Percentiles rank a stretch among this genome's conserved stretches.
phyloP scores from a whole-genome alignment of 2,888 invertebrate genomes.

The Chrysotoxum bicinctum region DNA sequence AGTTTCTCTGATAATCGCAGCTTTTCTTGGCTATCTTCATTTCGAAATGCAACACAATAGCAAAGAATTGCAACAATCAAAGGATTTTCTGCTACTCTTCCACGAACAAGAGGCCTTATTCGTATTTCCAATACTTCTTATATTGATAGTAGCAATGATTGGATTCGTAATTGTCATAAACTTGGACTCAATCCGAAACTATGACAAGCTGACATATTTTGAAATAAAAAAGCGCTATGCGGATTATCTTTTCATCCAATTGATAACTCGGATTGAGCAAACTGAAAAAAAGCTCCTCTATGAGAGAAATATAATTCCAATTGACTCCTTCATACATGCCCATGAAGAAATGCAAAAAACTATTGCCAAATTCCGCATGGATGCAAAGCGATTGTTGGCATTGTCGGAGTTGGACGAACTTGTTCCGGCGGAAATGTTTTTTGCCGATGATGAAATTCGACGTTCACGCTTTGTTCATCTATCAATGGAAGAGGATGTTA shows the following conservation, averaged over 20 bases:
- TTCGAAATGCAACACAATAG: constrained; percentile 75
- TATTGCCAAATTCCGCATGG: constrained; percentile 79
- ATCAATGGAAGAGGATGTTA: constrained; percentile 42
- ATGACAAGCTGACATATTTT: constrained; percentile 74
- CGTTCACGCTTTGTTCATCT: constrained; percentile 49
- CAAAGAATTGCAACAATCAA: constrained; percentile 76
- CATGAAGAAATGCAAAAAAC: constrained; percentile 78
- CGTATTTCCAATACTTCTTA: constrained; percentile 73
- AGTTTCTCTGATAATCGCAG: constrained; percentile 71
- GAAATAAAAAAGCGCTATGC: constrained; percentile 80
- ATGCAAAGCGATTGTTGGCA: constrained; percentile 78
- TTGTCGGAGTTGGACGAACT: constrained; percentile 78
- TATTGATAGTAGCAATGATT: constrained; percentile 74
- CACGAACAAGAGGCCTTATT: constrained; percentile 74
- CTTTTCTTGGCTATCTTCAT: constrained; percentile 76
- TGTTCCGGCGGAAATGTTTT: constrained; percentile 78
- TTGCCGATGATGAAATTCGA: constrained; percentile 57
- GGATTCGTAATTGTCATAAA: constrained; percentile 74
- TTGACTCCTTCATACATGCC: constrained; percentile 76
- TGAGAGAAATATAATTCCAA: constrained; percentile 72
- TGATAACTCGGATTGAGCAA: constrained; percentile 77
- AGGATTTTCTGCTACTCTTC: constrained; percentile 63
- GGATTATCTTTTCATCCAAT: constrained; percentile 78
- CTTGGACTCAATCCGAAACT: constrained; percentile 73
- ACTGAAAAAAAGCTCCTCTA: constrained; percentile 76